Evolutionary conservation across 2,113 vertebrate genomes (phyloP).

Genomic region (Etheostoma cragini): DNA sequence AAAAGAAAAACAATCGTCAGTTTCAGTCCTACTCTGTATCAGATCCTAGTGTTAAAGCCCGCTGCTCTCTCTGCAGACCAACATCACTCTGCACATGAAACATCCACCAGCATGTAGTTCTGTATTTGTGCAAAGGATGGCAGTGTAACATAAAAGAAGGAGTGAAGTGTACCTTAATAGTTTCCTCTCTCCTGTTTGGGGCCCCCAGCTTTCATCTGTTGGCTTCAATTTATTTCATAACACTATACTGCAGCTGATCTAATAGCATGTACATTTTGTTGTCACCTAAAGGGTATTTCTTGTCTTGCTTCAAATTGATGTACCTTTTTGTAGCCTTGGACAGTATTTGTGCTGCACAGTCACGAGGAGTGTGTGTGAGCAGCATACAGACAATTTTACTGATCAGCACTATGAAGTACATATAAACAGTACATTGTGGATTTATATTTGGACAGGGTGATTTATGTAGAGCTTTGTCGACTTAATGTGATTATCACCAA

Average conservation of each 20-base stretch:
- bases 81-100: background rate
- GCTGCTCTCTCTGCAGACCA: background rate
- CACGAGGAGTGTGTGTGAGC: slow-evolving; percentile 48
- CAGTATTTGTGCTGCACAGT: slow-evolving; percentile 66
- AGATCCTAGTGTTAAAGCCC: background rate
- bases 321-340: slow-evolving; percentile 74
- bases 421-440: slow-evolving; percentile 40
- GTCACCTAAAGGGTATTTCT: slow-evolving; percentile 76
- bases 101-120: slow-evolving; percentile 9
- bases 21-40: background rate
- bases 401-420: slow-evolving; percentile 37
- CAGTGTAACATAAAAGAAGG: slow-evolving; percentile 63
- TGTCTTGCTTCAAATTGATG: slow-evolving; percentile 75
- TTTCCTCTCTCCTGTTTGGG: slow-evolving; percentile 41
- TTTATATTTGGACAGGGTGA: slow-evolving; percentile 45
- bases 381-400: slow-evolving; percentile 43
- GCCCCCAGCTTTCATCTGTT: slow-evolving; percentile 74
- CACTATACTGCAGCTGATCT: slow-evolving; percentile 75
- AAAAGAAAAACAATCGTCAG: too few relatives aligned
- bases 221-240: slow-evolving; percentile 78
- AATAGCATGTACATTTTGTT: slow-evolving; percentile 76
- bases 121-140: slow-evolving; percentile 65
- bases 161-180: slow-evolving; percentile 8
- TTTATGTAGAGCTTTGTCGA: slow-evolving; percentile 42
- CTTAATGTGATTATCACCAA: slow-evolving; percentile 65